phyloP scores from a whole-genome alignment of 2,888 invertebrate genomes.

The Drosophila mimetica region DNA sequence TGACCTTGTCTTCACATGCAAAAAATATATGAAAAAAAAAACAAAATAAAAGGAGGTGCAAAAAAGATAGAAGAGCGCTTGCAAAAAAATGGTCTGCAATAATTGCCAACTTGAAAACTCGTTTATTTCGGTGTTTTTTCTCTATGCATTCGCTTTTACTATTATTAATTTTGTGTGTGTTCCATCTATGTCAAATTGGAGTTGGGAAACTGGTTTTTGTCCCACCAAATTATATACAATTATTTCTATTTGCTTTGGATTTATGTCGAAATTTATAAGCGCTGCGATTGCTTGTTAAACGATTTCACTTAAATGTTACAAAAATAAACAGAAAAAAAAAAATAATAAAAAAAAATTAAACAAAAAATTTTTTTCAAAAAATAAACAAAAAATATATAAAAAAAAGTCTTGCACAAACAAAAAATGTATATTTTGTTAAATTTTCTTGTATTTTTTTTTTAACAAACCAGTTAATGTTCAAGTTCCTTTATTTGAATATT shows the following conservation, averaged over 20 bases:
- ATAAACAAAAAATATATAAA: neutral
- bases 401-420: no score
- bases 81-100: neutral
- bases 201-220: conserved; percentile 23
- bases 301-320: conserved; percentile 1
- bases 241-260: conserved; percentile 17
- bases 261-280: neutral
- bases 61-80: conserved; percentile 5
- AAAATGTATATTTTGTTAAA: neutral
- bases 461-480: conserved; percentile 5
- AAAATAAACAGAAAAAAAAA: neutral
- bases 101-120: conserved; percentile 19
- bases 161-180: conserved; percentile 6
- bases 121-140: conserved; percentile 15
- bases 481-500: conserved; percentile 1
- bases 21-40: conserved; percentile 19
- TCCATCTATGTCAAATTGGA: conserved; percentile 19
- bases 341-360: no score
- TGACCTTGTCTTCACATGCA: conserved; percentile 45
- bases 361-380: no score
- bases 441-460: neutral
- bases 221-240: conserved; percentile 17
- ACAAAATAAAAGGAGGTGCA: conserved; percentile 3
- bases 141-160: conserved; percentile 2
- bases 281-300: neutral